These are phyloP conservation scores for Neoarius graeffei DNA, from an alignment of 2,113 vertebrate species.

Conservation along the genomic window DNA sequence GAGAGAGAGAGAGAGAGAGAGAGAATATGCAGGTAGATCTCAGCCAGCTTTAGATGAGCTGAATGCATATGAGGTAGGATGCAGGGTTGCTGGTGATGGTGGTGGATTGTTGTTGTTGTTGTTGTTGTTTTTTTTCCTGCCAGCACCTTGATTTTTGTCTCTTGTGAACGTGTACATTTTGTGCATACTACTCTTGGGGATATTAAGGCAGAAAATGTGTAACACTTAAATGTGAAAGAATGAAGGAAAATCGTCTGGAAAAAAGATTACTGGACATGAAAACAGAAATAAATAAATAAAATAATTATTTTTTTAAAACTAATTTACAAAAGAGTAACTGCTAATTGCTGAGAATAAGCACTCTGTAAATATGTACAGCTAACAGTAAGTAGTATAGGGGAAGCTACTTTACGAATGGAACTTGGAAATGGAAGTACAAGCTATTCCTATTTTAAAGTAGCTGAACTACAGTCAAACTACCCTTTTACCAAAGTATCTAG, in stretches of 20 bases:
- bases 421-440: not conserved
- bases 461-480: not conserved
- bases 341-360: too few species aligned
- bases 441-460: not conserved
- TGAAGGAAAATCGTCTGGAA: not conserved
- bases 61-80: conserved; percentile 18
- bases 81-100: not conserved
- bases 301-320: not conserved
- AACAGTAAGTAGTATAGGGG: too few species aligned
- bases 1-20: conserved; percentile 9
- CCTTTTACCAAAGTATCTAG: too few species aligned
- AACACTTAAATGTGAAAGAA: not conserved
- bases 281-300: not conserved
- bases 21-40: conserved; percentile 21
- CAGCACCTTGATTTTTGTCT: not conserved
- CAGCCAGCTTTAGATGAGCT: not conserved
- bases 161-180: not conserved
- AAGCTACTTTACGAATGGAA: not conserved
- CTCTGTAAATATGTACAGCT: too few species aligned
- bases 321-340: too few species aligned
- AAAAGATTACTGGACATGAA: not conserved
- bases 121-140: not conserved
- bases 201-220: not conserved
- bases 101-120: too few species aligned
- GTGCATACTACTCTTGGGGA: not conserved